phyloP scores from a whole-genome alignment of 2,113 vertebrate species.

The Leuciscus idus region DNA sequence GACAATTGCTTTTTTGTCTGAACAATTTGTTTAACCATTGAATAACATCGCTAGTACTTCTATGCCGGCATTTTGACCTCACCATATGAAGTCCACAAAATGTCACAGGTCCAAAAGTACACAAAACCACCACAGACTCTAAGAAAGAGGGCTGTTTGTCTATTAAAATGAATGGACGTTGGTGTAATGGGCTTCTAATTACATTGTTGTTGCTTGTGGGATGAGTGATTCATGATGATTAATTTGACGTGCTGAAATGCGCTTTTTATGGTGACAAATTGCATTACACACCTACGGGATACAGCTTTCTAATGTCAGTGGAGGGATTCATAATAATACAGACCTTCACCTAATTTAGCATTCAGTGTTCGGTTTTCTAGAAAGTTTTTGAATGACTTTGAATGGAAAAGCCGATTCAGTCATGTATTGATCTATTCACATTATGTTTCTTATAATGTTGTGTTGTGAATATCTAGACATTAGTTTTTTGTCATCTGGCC shows the following conservation, averaged over 20 bases:
- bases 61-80: not conserved
- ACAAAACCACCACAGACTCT: not conserved
- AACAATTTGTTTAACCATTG: not conserved
- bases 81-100: not conserved
- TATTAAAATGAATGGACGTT: not conserved
- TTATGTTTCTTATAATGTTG: not conserved
- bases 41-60: not conserved
- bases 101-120: slow-evolving; percentile 1
- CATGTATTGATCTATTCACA: not conserved
- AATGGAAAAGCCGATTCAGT: not conserved
- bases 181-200: slow-evolving; percentile 35
- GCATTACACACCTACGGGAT: slow-evolving; percentile 28
- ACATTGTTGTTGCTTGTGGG: slow-evolving; percentile 37
- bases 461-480: not conserved
- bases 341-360: slow-evolving; percentile 5
- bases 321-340: slow-evolving; percentile 15
- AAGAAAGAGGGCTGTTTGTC: not conserved
- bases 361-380: not conserved
- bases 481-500: not conserved
- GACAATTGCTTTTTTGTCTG: not conserved
- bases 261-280: slow-evolving; percentile 45
- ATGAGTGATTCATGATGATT: slow-evolving; percentile 47
- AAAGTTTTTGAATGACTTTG: not conserved
- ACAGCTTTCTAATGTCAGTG: not conserved
- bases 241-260: not conserved